Conservation (phyloP, 2,888 invertebrate genomes). For the Melieria omissa region DNA sequence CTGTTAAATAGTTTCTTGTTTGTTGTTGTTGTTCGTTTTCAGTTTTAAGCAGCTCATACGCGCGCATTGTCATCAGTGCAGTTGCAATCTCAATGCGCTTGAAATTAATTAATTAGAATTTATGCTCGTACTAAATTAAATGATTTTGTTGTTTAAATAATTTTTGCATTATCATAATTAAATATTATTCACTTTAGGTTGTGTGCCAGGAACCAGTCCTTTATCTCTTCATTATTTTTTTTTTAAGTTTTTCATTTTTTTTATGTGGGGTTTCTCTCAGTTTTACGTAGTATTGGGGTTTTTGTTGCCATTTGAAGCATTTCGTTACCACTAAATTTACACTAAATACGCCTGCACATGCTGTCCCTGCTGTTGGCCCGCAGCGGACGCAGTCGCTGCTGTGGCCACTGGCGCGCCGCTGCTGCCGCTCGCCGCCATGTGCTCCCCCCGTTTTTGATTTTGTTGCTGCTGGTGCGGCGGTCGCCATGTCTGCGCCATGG, state of each 20-base stretch:
- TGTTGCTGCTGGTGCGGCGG: conserved; percentile 50
- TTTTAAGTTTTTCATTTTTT: conserved; percentile 22
- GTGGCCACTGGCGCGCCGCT: conserved; percentile 40
- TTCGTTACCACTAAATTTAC: conserved; percentile 47
- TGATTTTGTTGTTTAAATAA: conserved; percentile 15
- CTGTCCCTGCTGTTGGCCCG: conserved; percentile 64
- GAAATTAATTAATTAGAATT: conserved; percentile 12
- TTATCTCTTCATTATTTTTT: conserved; percentile 43
- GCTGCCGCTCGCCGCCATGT: conserved; percentile 46
- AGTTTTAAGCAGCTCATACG: conserved; percentile 17
- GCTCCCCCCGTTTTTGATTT: conserved; percentile 59
- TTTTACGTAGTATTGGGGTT: conserved; percentile 23
- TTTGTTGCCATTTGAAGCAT: conserved; percentile 11
- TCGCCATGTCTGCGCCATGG: conserved; percentile 68
- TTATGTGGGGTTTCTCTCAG: conserved; percentile 13
- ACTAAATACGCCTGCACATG: conserved; percentile 67
- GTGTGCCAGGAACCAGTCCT: conserved; percentile 57
- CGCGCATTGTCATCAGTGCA: background rate
- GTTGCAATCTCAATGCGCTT: too few species aligned
- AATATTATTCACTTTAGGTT: conserved; percentile 26
- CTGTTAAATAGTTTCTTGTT: conserved; percentile 25
- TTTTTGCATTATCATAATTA: conserved; percentile 41
- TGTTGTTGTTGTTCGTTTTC: conserved; percentile 9
- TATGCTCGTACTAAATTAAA: conserved; percentile 36
- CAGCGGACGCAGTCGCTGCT: conserved; percentile 50